phyloP scores from a whole-genome alignment of 2,888 invertebrate species.

The Ellobium chinense region DNA sequence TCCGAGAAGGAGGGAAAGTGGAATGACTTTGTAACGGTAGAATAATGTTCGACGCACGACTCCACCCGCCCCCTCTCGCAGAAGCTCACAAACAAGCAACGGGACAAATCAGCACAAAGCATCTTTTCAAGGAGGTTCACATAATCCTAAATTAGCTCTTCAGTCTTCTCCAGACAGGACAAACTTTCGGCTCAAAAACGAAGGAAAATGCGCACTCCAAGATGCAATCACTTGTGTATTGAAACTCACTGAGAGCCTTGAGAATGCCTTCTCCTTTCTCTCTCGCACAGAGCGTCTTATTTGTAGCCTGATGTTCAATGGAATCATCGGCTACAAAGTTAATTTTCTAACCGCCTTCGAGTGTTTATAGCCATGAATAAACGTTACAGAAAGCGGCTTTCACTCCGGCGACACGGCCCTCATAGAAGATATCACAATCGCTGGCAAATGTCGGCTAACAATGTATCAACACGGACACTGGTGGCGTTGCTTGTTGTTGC shows the following conservation, averaged over 20 bases:
- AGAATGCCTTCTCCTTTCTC: background rate
- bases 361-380: slow-evolving; percentile 31
- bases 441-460: slow-evolving; percentile 33
- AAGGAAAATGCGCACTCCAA: background rate
- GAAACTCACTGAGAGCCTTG: background rate
- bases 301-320: background rate
- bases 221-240: slow-evolving; percentile 30
- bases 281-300: background rate
- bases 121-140: slow-evolving; percentile 21
- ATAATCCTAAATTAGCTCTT: slow-evolving; percentile 38
- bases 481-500: background rate
- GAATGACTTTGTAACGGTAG: slow-evolving; percentile 39
- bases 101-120: background rate
- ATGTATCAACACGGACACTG: slow-evolving; percentile 27
- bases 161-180: slow-evolving; percentile 1
- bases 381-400: slow-evolving; percentile 25
- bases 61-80: background rate
- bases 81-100: background rate
- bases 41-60: slow-evolving; percentile 12
- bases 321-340: slow-evolving; percentile 25
- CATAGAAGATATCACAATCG: slow-evolving; percentile 3
- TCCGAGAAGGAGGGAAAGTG: slow-evolving; percentile 1
- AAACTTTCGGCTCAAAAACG: background rate
- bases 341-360: slow-evolving; percentile 24
- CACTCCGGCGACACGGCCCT: background rate